Evolutionary conservation across 2,797 vertebrate species (phyloP).

Genomic region (Garrulus glandarius): DNA sequence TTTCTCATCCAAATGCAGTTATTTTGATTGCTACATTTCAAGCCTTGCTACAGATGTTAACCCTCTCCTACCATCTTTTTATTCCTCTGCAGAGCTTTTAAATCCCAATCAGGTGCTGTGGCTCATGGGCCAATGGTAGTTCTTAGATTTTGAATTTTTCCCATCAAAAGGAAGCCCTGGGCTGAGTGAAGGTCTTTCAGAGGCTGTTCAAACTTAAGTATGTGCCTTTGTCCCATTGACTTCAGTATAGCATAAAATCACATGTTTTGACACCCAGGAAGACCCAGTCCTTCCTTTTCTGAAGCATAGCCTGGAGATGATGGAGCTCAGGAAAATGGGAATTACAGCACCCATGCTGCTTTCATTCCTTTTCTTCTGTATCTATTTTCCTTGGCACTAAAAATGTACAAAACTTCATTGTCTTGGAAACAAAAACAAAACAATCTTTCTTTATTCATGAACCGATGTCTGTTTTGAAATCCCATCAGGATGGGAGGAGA

Average conservation of each 20-base stretch:
- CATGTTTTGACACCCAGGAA: neutral
- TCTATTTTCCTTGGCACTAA: neutral
- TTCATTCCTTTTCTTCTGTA: neutral
- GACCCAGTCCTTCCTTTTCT: neutral
- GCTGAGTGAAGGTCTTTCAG: neutral
- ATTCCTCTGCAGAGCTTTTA: neutral
- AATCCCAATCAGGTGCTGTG: neutral
- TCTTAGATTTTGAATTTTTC: neutral
- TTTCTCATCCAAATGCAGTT: slow-evolving; percentile 7
- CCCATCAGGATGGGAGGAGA: neutral
- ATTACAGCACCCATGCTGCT: neutral
- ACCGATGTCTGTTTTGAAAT: slow-evolving; percentile 17
- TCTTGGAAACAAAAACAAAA: slow-evolving; percentile 10
- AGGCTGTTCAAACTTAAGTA: neutral
- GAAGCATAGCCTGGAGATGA: neutral
- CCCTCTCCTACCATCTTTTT: neutral
- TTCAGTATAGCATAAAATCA: neutral
- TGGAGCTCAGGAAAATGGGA: neutral
- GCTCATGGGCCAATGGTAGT: neutral
- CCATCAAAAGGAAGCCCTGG: neutral
- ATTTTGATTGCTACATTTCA: neutral
- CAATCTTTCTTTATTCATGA: slow-evolving; percentile 36
- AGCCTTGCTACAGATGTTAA: neutral
- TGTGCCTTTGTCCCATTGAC: neutral
- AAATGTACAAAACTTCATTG: slow-evolving; percentile 6